Evolutionary conservation across 2,888 invertebrate genomes (phyloP), one percentile per base, ranked within the genome.

Genomic region (Halictus ligatus): DNA sequence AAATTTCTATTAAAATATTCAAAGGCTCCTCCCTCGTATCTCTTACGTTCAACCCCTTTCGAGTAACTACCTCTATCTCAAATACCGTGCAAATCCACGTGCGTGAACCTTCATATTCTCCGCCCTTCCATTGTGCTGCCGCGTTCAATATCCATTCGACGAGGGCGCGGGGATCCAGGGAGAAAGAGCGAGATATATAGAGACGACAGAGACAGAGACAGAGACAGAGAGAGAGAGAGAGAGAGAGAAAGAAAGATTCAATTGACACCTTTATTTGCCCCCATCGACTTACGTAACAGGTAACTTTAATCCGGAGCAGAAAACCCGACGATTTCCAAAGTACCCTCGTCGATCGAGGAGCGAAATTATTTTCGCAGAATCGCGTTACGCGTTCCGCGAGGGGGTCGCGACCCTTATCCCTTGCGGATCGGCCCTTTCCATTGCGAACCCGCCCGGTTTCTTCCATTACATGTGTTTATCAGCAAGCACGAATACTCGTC

Each of bases 401-500:
- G 50, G 58, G 54, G 54, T 40, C 73, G 13, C 73, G 25, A 25
- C 67, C 76, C 74, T 46, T 60, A 69, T 35, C 67, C 50, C 15
- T 71, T 8, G 50, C 73, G 2, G 60, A 64, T 64, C 60, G 25
- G 13, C 13, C 60, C 25, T 64, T 15, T 64, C 18, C 67, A 18
- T 35, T 35, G 35, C 67, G 67, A 64, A 29, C 60, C 18, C 35
- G 35, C 18, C 67, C 64, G 35, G 40, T 50, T 71, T 74, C 72
- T 81, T 78, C 78, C 50, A 48, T 78, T 85, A 67, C 82, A 79
- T 69, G 54, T 81, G 83, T 88, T 88, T 86, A 88, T 88, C 81
- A 81, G 80, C 46, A 48, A 21, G 73, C 81, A 79, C 77, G 81
- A 75, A 80, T 77, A 78, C 54, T 85, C 83, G 18, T 0, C 60